Evolutionary conservation across 2,113 vertebrate species (phyloP).

Genomic region (Danio rerio): GRCz12tu NC_133198.1:7692501-7693000

Average conservation of each 20-base stretch:
- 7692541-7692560: too few relatives aligned
- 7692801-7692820: conserved; percentile 61
- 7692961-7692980: conserved; percentile 8
- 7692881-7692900: conserved; percentile 4
- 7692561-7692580: neutral
- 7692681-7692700: neutral
- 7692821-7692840: conserved; percentile 53
- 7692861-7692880: conserved; percentile 41
- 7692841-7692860: conserved; percentile 39
- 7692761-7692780: conserved; percentile 44
- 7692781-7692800: conserved; percentile 58
- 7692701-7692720: conserved; percentile 3
- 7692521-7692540: neutral
- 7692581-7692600: neutral
- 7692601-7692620: neutral
- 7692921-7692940: conserved; percentile 35
- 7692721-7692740: conserved; percentile 57
- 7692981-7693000: conserved; percentile 43
- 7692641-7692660: neutral
- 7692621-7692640: neutral
- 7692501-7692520: neutral
- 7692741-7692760: conserved; percentile 59
- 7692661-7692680: neutral
- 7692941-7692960: conserved; percentile 51
- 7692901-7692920: conserved; percentile 32